Evolutionary conservation across 2,113 vertebrate genomes (phyloP).

Genomic region (Oncorhynchus nerka): DNA sequence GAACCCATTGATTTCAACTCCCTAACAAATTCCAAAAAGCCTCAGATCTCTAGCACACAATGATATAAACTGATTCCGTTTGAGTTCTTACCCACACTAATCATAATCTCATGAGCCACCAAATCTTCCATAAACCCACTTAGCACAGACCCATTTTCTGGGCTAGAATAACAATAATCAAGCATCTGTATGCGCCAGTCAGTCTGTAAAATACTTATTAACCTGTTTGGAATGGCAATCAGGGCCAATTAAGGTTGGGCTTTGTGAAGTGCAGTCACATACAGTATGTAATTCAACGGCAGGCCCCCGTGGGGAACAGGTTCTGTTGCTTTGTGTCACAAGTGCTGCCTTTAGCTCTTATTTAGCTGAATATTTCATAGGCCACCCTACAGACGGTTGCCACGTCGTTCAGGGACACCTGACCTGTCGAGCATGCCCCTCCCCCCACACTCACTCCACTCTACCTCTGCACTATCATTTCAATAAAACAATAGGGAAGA

Average conservation of each 20-base stretch:
- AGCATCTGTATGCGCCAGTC: background rate
- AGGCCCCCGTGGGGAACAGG: slow-evolving; percentile 31
- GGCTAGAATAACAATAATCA: background rate
- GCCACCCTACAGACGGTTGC: slow-evolving; percentile 32
- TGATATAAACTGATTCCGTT: no score
- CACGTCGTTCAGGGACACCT: slow-evolving; percentile 27
- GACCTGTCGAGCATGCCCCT: slow-evolving; percentile 17
- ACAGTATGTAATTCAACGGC: background rate
- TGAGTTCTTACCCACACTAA: background rate
- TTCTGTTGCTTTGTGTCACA: slow-evolving; percentile 41
- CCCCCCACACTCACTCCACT: background rate
- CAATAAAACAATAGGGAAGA: background rate
- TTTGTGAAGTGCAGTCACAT: slow-evolving; percentile 39
- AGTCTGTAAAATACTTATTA: background rate
- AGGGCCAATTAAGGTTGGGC: slow-evolving; percentile 44
- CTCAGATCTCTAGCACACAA: no score
- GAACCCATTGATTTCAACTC: no score
- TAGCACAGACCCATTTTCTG: background rate
- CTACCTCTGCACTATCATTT: background rate
- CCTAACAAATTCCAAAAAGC: no score
- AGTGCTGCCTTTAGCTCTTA: slow-evolving; percentile 44
- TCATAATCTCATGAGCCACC: slow-evolving; percentile 8
- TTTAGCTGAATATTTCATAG: slow-evolving; percentile 62
- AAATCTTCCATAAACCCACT: background rate
- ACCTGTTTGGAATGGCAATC: slow-evolving; percentile 34